These are phyloP conservation scores for Quadroppia sp. DNA, from an alignment of 2,888 invertebrate species.

Conservation along the genomic window DNA sequence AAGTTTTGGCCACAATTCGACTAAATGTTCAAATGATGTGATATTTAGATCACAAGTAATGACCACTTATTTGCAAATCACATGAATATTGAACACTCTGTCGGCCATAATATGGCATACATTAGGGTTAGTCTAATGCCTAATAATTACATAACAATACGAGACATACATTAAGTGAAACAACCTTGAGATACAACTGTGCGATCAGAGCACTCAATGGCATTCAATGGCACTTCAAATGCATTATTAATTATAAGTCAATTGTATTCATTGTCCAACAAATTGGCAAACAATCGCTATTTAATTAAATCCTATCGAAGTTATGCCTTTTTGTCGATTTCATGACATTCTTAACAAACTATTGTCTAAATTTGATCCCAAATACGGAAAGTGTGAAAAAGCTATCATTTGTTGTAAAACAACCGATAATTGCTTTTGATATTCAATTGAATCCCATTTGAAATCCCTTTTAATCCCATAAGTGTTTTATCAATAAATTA, in stretches of 20 bases:
- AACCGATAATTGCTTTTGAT: too few species aligned
- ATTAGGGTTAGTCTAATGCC: slow-evolving; percentile 6
- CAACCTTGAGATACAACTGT: slow-evolving; percentile 10
- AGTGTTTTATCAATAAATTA: too few species aligned
- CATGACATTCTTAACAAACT: not conserved
- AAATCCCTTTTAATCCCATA: too few species aligned
- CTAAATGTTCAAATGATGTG: not conserved
- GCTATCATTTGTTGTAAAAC: not conserved
- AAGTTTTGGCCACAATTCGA: too few species aligned
- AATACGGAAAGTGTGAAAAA: slow-evolving; percentile 29
- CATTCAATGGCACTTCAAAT: too few species aligned
- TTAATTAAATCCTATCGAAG: not conserved
- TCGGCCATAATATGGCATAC: not conserved
- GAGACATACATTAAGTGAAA: not conserved
- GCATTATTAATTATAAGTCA: too few species aligned
- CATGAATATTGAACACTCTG: too few species aligned
- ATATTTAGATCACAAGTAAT: not conserved
- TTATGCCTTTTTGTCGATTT: not conserved
- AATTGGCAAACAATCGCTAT: not conserved
- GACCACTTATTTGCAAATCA: not conserved
- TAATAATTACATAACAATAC: not conserved
- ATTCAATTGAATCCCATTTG: too few species aligned
- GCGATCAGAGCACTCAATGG: not conserved
- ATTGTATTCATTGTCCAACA: not conserved
- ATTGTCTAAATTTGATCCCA: slow-evolving; percentile 13